Evolutionary conservation across 2,888 invertebrate species (phyloP).

Genomic region (Acronicta leporina): DNA sequence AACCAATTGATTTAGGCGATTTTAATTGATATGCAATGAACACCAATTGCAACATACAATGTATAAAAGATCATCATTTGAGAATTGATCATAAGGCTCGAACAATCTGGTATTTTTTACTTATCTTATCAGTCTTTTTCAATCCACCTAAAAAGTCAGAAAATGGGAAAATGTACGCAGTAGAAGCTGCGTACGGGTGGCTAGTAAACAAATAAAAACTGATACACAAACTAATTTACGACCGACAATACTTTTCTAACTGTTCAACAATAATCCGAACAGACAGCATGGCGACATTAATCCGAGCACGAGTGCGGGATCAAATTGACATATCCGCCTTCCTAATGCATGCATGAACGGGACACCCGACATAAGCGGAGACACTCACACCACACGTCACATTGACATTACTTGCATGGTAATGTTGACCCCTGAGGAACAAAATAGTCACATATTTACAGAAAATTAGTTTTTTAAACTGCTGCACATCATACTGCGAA

Average conservation of each 20-base stretch:
- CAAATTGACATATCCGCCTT: constrained; percentile 81
- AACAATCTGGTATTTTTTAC: no score
- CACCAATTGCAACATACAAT: no score
- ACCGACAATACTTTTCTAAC: constrained; percentile 22
- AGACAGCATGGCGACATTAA: constrained; percentile 60
- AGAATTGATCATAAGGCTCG: no score
- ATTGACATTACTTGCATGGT: constrained; percentile 11
- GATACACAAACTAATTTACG: constrained; percentile 21
- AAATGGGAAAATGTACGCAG: no score
- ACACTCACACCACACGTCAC: constrained; percentile 34
- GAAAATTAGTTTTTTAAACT: no score
- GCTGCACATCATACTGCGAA: no score
- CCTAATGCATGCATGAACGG: constrained; percentile 69
- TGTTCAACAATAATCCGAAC: constrained; percentile 35
- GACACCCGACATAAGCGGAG: constrained; percentile 41
- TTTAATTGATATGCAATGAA: neutral
- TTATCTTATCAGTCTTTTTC: no score
- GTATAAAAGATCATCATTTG: no score
- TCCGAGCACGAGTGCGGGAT: constrained; percentile 62
- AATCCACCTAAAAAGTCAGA: no score
- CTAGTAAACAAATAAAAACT: neutral
- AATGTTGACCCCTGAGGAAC: constrained; percentile 3
- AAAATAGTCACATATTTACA: no score
- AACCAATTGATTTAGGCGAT: neutral
- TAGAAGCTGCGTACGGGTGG: no score